Percentiles rank a stretch among this genome's conserved stretches.
These are phyloP conservation scores for Dipodomys spectabilis DNA, from an alignment of 2,113 vertebrate genomes.

Conservation along the genomic window DNA sequence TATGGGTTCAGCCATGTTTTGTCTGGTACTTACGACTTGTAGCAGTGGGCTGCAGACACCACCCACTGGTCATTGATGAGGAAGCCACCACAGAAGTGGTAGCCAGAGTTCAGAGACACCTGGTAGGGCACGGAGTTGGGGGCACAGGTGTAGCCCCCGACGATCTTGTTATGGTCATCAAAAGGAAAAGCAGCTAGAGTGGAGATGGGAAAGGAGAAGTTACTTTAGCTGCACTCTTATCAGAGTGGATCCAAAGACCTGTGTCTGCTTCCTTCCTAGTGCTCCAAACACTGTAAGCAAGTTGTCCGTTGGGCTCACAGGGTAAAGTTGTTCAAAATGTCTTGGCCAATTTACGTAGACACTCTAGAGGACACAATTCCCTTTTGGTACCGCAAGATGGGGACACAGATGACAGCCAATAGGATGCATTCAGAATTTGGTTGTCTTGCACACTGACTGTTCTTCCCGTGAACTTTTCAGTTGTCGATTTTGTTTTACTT, in stretches of 20 bases:
- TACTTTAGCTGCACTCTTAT: not conserved
- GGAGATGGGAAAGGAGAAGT: not conserved
- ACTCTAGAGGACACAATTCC: not conserved
- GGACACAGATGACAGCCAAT: not conserved
- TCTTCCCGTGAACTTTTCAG: not conserved
- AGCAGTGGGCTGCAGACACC: constrained; percentile 93
- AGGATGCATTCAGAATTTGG: rapidly evolving
- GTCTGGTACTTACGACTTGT: constrained; percentile 86
- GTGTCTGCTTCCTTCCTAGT: rapidly evolving
- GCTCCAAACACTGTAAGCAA: rapidly evolving
- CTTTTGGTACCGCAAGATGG: not conserved
- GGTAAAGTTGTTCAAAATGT: no score
- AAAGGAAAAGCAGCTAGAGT: constrained; percentile 73
- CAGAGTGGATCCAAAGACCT: rapidly evolving
- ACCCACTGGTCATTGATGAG: constrained; percentile 88
- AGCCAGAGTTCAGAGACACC: constrained; percentile 89
- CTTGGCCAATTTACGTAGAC: no score
- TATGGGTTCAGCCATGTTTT: rapidly evolving
- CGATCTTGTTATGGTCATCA: constrained; percentile 89
- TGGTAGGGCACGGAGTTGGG: constrained; percentile 87
- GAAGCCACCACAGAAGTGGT: constrained; percentile 88
- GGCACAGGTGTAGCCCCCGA: constrained; percentile 90
- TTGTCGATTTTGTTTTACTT: rapidly evolving
- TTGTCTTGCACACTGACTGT: not conserved
- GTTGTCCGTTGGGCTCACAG: rapidly evolving